Percentiles rank a stretch among this genome's conserved stretches.
phyloP scores from a whole-genome alignment of 2,113 vertebrate species.

The Nanorana parkeri region DNA sequence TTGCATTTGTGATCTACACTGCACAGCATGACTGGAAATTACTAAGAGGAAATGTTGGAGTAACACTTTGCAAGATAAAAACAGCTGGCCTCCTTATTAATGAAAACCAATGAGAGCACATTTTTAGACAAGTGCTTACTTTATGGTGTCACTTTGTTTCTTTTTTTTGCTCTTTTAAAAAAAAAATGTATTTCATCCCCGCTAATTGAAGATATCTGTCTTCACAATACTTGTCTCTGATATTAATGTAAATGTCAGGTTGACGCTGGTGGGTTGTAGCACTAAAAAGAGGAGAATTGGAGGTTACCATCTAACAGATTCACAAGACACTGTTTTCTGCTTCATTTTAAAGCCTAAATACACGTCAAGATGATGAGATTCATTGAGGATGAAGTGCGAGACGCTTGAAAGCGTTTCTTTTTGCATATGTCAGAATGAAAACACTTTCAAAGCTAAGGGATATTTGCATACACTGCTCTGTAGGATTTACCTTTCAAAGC shows the following conservation, averaged over 20 bases:
- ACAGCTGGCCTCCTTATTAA: constrained; percentile 3
- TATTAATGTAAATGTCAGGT: constrained; percentile 22
- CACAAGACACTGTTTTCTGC: constrained; percentile 8
- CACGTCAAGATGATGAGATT: constrained; percentile 48
- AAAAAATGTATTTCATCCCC: background rate
- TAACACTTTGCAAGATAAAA: background rate
- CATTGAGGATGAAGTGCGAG: constrained; percentile 42
- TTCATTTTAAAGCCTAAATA: constrained; percentile 42
- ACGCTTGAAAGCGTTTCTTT: constrained; percentile 27
- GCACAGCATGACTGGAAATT: background rate
- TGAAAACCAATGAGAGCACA: background rate
- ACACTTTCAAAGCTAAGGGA: constrained; percentile 47
- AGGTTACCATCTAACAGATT: constrained; percentile 40
- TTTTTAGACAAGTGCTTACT: constrained; percentile 1
- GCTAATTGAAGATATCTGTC: constrained; percentile 29
- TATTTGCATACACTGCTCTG: constrained; percentile 55
- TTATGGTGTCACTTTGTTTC: background rate
- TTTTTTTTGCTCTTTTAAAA: background rate
- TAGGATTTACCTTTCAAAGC: constrained; percentile 58
- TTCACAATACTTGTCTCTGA: constrained; percentile 1
- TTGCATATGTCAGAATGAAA: constrained; percentile 46
- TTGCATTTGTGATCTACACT: background rate
- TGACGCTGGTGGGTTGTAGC: background rate
- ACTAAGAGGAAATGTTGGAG: background rate
- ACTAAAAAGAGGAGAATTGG: constrained; percentile 42